Base-by-base conservation (phyloP, 2,888 invertebrate genomes). In the Dioctria rufipes region DNA sequence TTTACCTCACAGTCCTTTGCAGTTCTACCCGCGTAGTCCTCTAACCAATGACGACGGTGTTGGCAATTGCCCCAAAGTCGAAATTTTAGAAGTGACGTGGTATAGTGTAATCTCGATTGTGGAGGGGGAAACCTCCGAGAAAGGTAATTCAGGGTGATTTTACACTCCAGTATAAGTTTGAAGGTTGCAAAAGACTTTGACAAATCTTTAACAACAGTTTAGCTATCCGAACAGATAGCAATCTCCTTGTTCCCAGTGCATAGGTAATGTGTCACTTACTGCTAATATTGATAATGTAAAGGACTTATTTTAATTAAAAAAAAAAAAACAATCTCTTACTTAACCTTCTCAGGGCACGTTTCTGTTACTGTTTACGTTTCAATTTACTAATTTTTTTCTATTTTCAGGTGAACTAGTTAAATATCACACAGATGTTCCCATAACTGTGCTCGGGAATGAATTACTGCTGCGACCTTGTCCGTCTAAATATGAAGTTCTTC, bases 371-470 rank as follows among this genome's bases (percentile, higher is more conserved):
- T 25, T 25, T 25, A 25, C 25, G 25, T 25, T 25, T 37, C 4
- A 54, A 25, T 54, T 8, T 11, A 54, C 54, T n/a, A 54, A 54
- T 54, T n/a, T 25, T 25, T 54, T 2, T 54, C 11, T 11, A n/a
- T 63, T 71, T 80, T n/a, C 73, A 83, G 84, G 80, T 71, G 83
- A 84, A 63, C 81, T 84, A 37, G 80, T 84, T 8, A 73, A 71
- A 77, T 82, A 83, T 73, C 84, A 84, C 80, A 77, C 82, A 39
- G 80, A 66, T 39, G 81, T 83, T 60, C 84, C 84, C 43, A 84
- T 84, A 39, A 84, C 84, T 60, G 49, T 75, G 13, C 73, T 82
- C n/a, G 84, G 84, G 67, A 82, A 82, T 82, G 85, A 85, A 83
- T 67, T 83, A 39, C 77, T 85, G 60, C 60, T 83, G 61, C 80